Evolutionary conservation across 2,113 vertebrate genomes (phyloP), one percentile per base, ranked within the genome.

Genomic region (Datnioides undecimradiatus): DNA sequence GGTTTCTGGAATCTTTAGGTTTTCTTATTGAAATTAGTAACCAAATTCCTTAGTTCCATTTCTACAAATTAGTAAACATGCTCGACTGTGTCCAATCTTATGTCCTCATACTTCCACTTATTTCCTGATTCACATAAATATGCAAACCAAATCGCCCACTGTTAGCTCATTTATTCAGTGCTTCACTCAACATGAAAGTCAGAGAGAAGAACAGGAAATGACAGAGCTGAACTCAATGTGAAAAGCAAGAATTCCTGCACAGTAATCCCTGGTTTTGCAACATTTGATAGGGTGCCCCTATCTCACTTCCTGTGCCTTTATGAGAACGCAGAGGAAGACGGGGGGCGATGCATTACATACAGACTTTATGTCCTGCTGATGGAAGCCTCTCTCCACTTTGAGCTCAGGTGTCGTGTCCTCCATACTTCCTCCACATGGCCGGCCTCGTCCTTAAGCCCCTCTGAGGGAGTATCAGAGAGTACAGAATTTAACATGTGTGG

Each of bases 381-480:
- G 65, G 82, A 86, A 70, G 65, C 75, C 52, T 90, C 79, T 82
- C 60, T 88, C 89, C 57, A 25, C 88, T 69, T 85, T 14, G 8
- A 87, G 86, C 89, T 92, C 89, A 89, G 72, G 81, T 91, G 90
- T 92, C 86, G 2, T 46, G 71, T 84, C 82, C 82, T 86, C 64
- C 46, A 17, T 84, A 34, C 58, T 84, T 62, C 74, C 73, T 78
- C 82, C 76, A 60, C 86, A 63, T 77, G 72, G 43, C 64, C 17
- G 9, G 19, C 33, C 83, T 78, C 83, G 41, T 78, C 64, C 54
- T 57, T 69, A 73, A 86, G 64, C 78, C 73, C 29, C 82, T 84
- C 80, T 45, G 38, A 57, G 84, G 88, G 74, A 79, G 80, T 82
- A 75, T 88, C 80, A 36, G 13, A 72, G 58, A 62, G 38, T 49